Evolutionary conservation across 2,888 invertebrate genomes (phyloP).

Genomic region (Celastrina argiolus): DNA sequence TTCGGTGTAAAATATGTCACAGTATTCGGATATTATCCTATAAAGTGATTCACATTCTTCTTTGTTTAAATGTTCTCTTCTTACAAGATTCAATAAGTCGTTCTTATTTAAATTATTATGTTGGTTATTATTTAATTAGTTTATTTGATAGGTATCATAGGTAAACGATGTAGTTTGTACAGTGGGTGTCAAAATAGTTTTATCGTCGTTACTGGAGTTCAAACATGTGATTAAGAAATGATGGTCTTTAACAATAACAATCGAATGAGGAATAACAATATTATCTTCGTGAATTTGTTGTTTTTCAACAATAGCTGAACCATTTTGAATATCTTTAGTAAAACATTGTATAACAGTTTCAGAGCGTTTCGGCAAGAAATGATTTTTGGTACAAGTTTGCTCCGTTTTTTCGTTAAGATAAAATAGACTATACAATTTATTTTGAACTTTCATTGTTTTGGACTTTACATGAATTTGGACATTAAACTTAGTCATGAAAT

Average conservation of each 20-base stretch:
- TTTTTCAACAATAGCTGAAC: conserved; percentile 35
- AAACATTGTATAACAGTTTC: conserved; percentile 37
- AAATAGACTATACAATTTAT: conserved; percentile 35
- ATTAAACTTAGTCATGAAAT: conserved; percentile 40
- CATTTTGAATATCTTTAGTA: conserved; percentile 29
- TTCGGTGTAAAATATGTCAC: conserved; percentile 35
- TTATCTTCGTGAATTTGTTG: conserved; percentile 31
- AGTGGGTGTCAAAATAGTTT: neutral
- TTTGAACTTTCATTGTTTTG: conserved; percentile 37
- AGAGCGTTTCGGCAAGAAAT: conserved; percentile 30
- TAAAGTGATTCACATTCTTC: conserved; percentile 32
- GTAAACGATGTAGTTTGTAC: neutral
- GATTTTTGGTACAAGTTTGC: conserved; percentile 22
- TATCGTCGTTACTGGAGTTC: conserved; percentile 24
- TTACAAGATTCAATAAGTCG: conserved; percentile 28
- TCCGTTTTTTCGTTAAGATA: conserved; percentile 28
- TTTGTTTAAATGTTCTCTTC: conserved; percentile 31
- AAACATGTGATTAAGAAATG: conserved; percentile 33
- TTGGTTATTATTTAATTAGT: conserved; percentile 1
- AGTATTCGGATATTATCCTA: conserved; percentile 31
- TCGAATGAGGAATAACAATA: conserved; percentile 35
- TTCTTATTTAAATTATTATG: conserved; percentile 19
- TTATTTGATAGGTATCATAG: neutral
- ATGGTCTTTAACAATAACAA: conserved; percentile 33
- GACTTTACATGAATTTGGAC: conserved; percentile 36